Base-by-base conservation (phyloP, 2,888 invertebrate species). In the Didymodactylos carnosus region DNA sequence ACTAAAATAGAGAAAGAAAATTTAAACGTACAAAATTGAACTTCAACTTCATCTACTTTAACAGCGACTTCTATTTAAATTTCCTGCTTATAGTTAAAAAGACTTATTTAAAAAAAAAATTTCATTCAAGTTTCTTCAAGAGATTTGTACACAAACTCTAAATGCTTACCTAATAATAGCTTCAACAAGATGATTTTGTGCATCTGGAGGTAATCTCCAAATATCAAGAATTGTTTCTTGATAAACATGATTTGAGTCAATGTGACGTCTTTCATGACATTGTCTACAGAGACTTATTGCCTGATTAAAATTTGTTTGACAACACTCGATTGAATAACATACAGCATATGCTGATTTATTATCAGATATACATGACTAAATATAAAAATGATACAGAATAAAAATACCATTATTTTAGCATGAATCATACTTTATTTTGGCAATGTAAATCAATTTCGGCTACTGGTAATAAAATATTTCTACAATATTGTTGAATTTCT, bases 301-400 rank as follows among this genome's bases (percentile, higher is more conserved):
- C 81, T 92, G 91, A 82, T 94, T 93, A 40, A 92, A 91, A 83
- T 97, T 97, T 81, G 91, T 92, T 81, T 91, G 91, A 51, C 93
- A 93, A 82, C 98, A 98, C 83, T 97, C 97, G 70, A 90, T 90
- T 0, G 93, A 92, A 83, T 97, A 97, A 82, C 98, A 98, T 71
- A 95, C 93, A 14, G 92, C 91, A 76, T 92, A 89, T 0, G 95
- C 94, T 4, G 91, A 88, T 83, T 94, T 94, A 79, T 94, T 29
- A 25, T 62, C 27, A 6, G 39, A 72, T 23, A 74, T 35, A 49
- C 29, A 43, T 35, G 27, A 16, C 39, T 39, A 72, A 27, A 72
- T 2, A 14, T 11, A 72, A 16, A n/a, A 16, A 39, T 19, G 25
- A 43, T 14, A 41, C n/a, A 25, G 8, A 39, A 19, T 10, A 25